Evolutionary conservation across 2,888 invertebrate species (phyloP), one percentile per base, ranked within the genome.

Genomic region (Ichneumoninae sp.): DNA sequence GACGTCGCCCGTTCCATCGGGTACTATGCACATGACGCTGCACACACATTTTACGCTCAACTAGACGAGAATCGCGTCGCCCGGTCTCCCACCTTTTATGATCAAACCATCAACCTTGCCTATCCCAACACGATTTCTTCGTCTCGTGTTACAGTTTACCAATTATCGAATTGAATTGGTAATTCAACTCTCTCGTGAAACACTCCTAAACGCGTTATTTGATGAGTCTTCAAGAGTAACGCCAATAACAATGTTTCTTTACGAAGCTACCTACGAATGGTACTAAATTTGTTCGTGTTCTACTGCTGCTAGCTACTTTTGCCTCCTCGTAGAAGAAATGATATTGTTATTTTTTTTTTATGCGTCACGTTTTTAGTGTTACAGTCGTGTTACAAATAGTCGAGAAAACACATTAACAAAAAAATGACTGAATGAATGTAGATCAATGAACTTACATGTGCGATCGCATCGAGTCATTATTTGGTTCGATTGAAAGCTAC

Each of bases 1-100:
- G 40, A 83, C 85, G 88, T 87, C 50, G 87, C 85, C 73, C 82
- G 60, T 83, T 68, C 22, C 75, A 74, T 69, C 47, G 47, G 50
- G 40, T 50, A 75, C 76, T 77, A 47, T 47, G 66, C 68, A 81
- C 47, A 66, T 71, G 74, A 52, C 75, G 63, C 65, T 80, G 81
- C 78, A 75, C 75, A 81, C 36, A 80, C 69, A 81, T 82, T 83
- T 78, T 78, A 74, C 79, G 83, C 71, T 84, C 82, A 40, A 78
- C 79, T 75, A 60, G 66, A 78, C 81, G 71, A 63, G 63, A 68
- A 22, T n/a, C 36, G 57, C 33, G 33, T 69, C 68, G 1, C 19
- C 57, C 10, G 10, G 13, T 8, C 33, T 57, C 60, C 60, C 76
- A 36, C 71, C 50, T 76, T 60, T 70, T 63, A 54, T 36, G n/a